Evolutionary conservation across 2,113 vertebrate genomes (phyloP).

Genomic region (Daphoenositta chrysoptera): DNA sequence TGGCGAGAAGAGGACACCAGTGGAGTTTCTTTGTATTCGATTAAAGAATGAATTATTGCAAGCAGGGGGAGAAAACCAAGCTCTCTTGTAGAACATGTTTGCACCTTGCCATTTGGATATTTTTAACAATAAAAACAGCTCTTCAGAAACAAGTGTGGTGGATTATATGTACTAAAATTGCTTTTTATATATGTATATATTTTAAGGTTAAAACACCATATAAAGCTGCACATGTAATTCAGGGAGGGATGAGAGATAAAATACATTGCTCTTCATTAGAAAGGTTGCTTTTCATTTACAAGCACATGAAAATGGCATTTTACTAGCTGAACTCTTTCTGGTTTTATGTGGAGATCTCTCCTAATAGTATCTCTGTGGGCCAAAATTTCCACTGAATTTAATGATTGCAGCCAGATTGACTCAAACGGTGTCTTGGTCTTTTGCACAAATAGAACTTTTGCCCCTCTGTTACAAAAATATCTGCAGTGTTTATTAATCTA

Average conservation of each 20-base stretch:
- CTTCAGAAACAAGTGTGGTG: neutral
- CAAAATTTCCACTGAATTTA: neutral
- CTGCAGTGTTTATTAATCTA: constrained; percentile 25
- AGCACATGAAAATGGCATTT: neutral
- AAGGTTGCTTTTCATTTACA: neutral
- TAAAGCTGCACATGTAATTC: neutral
- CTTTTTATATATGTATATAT: neutral
- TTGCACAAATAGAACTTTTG: neutral
- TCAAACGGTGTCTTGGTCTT: neutral
- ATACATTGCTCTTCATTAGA: neutral
- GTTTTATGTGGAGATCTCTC: neutral
- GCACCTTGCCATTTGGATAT: neutral
- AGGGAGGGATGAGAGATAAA: neutral
- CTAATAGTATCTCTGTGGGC: neutral
- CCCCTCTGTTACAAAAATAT: neutral
- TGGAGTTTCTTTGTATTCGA: neutral
- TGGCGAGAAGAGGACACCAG: neutral
- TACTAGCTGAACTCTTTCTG: neutral
- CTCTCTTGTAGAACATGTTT: neutral
- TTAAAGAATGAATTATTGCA: neutral
- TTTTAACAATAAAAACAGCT: neutral
- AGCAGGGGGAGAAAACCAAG: neutral
- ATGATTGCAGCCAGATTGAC: neutral
- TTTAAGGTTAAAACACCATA: neutral
- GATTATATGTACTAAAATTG: neutral